Evolutionary conservation across 2,888 invertebrate genomes (phyloP).

Genomic region (Cephus sareptanus): DNA sequence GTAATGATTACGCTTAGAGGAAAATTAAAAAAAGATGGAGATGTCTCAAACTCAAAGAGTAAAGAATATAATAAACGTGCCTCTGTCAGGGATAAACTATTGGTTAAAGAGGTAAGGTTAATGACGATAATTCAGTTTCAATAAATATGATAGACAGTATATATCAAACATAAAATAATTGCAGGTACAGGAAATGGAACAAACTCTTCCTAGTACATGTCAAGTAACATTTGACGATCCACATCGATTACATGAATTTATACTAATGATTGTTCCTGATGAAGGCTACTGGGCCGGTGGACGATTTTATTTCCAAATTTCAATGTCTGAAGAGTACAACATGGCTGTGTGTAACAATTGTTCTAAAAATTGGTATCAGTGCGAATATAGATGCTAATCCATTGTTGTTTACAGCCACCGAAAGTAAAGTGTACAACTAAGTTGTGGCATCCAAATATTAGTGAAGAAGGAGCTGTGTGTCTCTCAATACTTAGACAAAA

Average conservation of each 20-base stretch:
- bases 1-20: constrained; percentile 80
- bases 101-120: constrained; percentile 78
- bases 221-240: constrained; percentile 85
- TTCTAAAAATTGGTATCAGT: background rate
- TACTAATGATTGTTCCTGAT: constrained; percentile 81
- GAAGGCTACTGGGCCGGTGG: constrained; percentile 93
- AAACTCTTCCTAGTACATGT: constrained; percentile 84
- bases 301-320: constrained; percentile 85
- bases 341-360: constrained; percentile 81
- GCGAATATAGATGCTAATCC: background rate
- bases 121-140: background rate
- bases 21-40: constrained; percentile 75
- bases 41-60: constrained; percentile 58
- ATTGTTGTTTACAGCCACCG: constrained; percentile 79
- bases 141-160: background rate
- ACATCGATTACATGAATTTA: constrained; percentile 84
- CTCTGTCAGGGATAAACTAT: constrained; percentile 81
- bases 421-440: constrained; percentile 90
- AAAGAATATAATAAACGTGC: constrained; percentile 69
- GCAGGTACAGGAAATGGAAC: constrained; percentile 84
- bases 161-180: constrained; percentile 7
- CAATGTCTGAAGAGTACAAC: constrained; percentile 94
- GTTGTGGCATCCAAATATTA: constrained; percentile 97
- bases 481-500: constrained; percentile 89
- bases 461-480: constrained; percentile 92